Evolutionary conservation across 2,797 vertebrate genomes (phyloP).

Genomic region (Apodemus agrarius): DNA sequence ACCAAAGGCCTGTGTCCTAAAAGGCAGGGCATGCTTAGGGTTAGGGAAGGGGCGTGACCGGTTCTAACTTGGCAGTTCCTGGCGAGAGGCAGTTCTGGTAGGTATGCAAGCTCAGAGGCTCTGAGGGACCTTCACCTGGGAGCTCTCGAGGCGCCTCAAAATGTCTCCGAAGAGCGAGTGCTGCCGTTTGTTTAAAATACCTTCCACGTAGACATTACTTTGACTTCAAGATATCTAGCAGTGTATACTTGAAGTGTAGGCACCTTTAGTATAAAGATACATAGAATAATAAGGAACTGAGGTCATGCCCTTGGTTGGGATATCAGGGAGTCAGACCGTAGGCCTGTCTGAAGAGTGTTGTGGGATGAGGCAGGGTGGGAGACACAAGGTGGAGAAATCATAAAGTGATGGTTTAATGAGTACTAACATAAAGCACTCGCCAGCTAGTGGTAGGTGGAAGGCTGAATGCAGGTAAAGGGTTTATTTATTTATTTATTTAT

Average conservation of each 20-base stretch:
- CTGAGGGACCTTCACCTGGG: neutral
- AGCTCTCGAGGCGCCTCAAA: neutral
- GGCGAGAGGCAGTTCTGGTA: neutral
- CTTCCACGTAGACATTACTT: neutral
- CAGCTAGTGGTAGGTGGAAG: neutral
- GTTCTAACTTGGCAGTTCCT: neutral
- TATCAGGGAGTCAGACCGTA: neutral
- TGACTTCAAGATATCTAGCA: neutral
- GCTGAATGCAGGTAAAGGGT: neutral
- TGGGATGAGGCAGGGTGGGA: neutral
- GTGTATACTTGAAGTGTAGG: neutral
- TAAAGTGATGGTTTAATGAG: too few relatives aligned
- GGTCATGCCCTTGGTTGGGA: neutral
- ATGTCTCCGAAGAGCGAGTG: neutral
- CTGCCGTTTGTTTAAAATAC: neutral
- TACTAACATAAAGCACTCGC: constrained; percentile 22
- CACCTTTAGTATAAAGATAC: neutral
- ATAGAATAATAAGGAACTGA: constrained; percentile 32
- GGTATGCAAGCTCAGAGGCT: neutral
- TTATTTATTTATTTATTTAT: too few relatives aligned
- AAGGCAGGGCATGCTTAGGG: neutral
- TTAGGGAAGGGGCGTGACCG: neutral
- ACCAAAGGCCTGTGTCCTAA: neutral
- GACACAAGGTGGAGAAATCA: neutral
- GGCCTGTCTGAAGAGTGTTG: neutral